Evolutionary conservation across 2,888 invertebrate species (phyloP), one percentile per base, ranked within the genome.

Genomic region (Philonicus albiceps): DNA sequence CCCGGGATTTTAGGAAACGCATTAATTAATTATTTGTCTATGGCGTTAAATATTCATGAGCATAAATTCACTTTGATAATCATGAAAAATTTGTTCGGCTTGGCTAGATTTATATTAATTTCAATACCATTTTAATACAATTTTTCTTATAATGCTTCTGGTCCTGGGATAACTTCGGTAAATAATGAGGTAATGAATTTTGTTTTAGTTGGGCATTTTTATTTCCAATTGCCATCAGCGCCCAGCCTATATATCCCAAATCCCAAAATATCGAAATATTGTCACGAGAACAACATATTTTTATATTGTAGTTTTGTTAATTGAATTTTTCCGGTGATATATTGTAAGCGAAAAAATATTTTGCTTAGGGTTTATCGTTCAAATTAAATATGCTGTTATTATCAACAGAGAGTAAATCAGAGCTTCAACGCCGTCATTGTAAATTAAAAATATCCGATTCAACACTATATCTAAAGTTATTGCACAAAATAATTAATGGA

Each of bases 1-100:
- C 13, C 4, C 34, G 19, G 34, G 22, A 64, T 37, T 83, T 83
- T 83, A 83, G 83, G 83, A 83, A 78, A 73, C 34, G 43, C 75
- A 81, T 74, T 86, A 87, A 87, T 87, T 87, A 86, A 87, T 87
- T 86, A 86, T 85, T 86, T 86, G 73, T 73, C 78, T 64, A 81
- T 81, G 16, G 81, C 64, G 75, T 87, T 87, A 85, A 87, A 86
- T 86, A 87, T 87, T 86, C 87, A 86, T 85, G 87, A 43, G 75
- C 83, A 78, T 85, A 87, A 87, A 87, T 85, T 49, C 87, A 27
- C 43, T 85, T 85, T 85, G 75, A 80, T 80, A 80, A 27, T 40
- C 74, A 74, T 31, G 74, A 34, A 74, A 74, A 16, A 74, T 74
- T 74, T 37, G 34, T 37, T 27, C 40, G 13, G 19, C 43, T 40